These are phyloP conservation scores for Pipistrellus kuhlii DNA, from an alignment of 2,797 vertebrate species.

Conservation along the genomic window DNA sequence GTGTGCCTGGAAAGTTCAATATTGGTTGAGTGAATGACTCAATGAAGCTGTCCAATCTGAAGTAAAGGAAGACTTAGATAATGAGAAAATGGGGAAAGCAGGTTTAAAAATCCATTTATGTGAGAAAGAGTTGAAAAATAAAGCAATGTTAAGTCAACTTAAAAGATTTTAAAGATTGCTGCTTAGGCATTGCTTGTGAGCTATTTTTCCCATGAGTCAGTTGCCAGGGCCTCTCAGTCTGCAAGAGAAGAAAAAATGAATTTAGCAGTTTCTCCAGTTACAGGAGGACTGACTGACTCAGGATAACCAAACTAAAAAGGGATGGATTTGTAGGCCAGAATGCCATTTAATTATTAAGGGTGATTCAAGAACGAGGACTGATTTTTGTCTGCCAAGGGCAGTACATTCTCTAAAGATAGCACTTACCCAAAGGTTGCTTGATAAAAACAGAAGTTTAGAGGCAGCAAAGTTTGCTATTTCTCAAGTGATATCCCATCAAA, in stretches of 20 bases:
- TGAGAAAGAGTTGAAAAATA: neutral
- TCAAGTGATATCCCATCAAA: neutral
- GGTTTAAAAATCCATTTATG: neutral
- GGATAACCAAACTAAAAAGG: neutral
- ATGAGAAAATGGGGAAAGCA: constrained; percentile 3
- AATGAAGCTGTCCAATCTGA: neutral
- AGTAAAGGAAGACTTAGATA: neutral
- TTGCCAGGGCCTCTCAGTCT: neutral
- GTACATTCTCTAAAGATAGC: neutral
- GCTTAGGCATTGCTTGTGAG: neutral
- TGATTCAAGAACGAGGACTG: neutral
- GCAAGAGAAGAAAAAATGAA: constrained; percentile 4
- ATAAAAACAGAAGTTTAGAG: neutral
- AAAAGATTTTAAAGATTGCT: neutral
- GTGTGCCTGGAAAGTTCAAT: neutral
- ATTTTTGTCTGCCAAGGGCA: neutral
- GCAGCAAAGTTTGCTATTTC: neutral
- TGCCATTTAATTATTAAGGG: neutral
- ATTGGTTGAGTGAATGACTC: neutral
- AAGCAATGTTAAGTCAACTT: neutral
- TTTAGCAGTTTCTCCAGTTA: neutral
- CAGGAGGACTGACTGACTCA: neutral
- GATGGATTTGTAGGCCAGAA: neutral
- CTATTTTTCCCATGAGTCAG: neutral
- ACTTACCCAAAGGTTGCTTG: neutral